Evolutionary conservation across 30 jellyfish, hydroid and myxozoan species (phyloP).

Genomic region (Aurelia sp.): DNA sequence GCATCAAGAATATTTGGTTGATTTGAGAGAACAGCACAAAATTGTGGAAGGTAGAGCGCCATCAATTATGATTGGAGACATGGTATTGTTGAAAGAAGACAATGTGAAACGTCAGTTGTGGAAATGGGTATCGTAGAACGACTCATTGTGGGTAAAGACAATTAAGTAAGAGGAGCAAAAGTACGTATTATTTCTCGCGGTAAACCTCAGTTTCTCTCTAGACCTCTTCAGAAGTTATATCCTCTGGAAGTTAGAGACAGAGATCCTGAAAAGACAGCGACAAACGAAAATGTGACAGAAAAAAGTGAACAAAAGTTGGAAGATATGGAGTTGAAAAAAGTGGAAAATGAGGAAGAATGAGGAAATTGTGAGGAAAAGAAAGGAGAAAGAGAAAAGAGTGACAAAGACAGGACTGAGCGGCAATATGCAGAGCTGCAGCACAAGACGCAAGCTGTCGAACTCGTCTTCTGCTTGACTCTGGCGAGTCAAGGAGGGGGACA

Average conservation of each 20-base stretch:
- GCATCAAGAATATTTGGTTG: not conserved
- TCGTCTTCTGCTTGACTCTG: slow-evolving; percentile 42
- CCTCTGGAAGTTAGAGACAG: slow-evolving; percentile 5
- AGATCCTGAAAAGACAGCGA: not conserved
- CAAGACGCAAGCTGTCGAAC: slow-evolving; percentile 18
- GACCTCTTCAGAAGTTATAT: slow-evolving; percentile 46
- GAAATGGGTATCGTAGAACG: slow-evolving; percentile 14
- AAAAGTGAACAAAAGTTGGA: not conserved
- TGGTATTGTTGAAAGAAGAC: slow-evolving; percentile 21
- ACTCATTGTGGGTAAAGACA: slow-evolving; percentile 23
- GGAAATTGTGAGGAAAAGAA: not conserved
- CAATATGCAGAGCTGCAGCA: slow-evolving; percentile 10
- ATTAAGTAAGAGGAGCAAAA: slow-evolving; percentile 25
- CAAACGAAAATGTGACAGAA: not conserved
- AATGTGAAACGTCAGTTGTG: slow-evolving; percentile 16
- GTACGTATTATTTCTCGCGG: slow-evolving; percentile 1
- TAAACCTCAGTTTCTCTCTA: slow-evolving; percentile 3
- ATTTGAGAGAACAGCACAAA: not conserved
- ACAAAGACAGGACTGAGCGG: not conserved
- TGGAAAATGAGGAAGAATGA: not conserved
- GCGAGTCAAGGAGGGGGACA: slow-evolving; percentile 58
- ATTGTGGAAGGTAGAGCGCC: not conserved
- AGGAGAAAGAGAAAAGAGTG: not conserved
- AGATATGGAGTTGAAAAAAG: not conserved
- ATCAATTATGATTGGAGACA: not conserved